Base-by-base conservation (phyloP, 2,113 vertebrate species). In the Leucopsar rothschildi region DNA sequence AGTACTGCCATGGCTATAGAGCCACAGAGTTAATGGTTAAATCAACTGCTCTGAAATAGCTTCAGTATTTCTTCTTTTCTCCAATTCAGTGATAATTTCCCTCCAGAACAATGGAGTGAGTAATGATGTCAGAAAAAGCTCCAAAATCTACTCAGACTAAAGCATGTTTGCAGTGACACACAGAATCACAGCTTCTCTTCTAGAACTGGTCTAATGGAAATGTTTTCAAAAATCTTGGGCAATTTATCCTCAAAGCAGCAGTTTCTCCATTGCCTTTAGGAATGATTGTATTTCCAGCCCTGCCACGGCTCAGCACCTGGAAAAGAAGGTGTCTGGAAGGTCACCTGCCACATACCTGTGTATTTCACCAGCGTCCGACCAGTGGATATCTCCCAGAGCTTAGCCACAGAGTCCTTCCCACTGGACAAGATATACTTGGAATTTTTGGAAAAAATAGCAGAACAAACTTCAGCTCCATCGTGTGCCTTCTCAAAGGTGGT, bases 351-450 rank as follows among this genome's bases (percentile, higher is more conserved):
- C 97, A 3, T 97, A 99, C 99, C 99, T 92, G 99, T 99, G 98
- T 99, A 99, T 68, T 99, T 99, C 91, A 99, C 99, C 90, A 99
- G 96, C 0, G 99, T 99, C 35, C 99, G 98, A 21, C 99, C 99
- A 4, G 99, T 99, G 25, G 99, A 99, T 83, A 99, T 99, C 96
- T 99, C 99, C 99, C 99, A 99, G 16, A 99, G 98, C 82, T 99
- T 99, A 63, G 99, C 99, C 92, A 99, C 99, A 3, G 99, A 99
- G 98, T 99, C 99, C 94, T 99, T 99, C 72, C 99, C 99, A 59
- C 99, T 99, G 69, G 99, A 99, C 87, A 99, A 98, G 91, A 99
- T 98, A 90, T 99, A 99, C 80, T 99, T 99, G 39, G 99, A 99
- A 92, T 99, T 99, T 95, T 99, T 99, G 45, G 99, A 99, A 88